Evolutionary conservation across 2,797 vertebrate species (phyloP), one percentile per base, ranked within the genome.

Genomic region (Glyptemys insculpta): DNA sequence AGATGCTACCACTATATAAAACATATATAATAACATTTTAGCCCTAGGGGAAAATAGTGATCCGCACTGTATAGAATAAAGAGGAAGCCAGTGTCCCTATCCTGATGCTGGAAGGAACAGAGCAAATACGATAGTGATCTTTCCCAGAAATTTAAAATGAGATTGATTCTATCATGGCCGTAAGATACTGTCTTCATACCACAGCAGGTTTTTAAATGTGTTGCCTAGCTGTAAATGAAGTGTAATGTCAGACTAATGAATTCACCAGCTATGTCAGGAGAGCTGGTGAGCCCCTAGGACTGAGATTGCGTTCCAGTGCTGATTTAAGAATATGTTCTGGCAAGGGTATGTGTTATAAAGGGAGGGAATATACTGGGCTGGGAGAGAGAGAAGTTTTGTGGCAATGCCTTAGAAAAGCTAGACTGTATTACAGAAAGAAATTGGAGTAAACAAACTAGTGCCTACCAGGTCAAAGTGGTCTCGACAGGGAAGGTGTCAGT

Each of bases 91-190:
- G 92, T 92, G 94, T 96, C 86, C 93, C 80, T 92, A 57, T 94
- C 87, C 95, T 95, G 68, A 47, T 83, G 94, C 12, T 87, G 91
- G 94, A 93, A 95, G 78, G 21, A 86, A 93, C 86, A 91, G 83
- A 91, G 87, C 62, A 95, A 97, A 90, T 81, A 74, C 4, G n/a
- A 85, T 90, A 23, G 81, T 80, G 90, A 95, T 95, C 82, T 79
- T 65, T 95, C 87, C 83, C 85, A 92, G 96, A 94, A 96, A 96
- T 95, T 84, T 87, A 94, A 93, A 97, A 95, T 86, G 92, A 97
- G 91, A 37, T 91, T 85, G 95, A 72, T 96, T 97, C 93, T 93
- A 37, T 90, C 84, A 49, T 83, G 87, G 50, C 54, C 18, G 16
- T 81, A 65, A 81, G 44, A 79, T 65, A 68, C 88, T 88, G 93